phyloP scores from a whole-genome alignment of 2,888 invertebrate genomes.

The Catonia carolina region DNA sequence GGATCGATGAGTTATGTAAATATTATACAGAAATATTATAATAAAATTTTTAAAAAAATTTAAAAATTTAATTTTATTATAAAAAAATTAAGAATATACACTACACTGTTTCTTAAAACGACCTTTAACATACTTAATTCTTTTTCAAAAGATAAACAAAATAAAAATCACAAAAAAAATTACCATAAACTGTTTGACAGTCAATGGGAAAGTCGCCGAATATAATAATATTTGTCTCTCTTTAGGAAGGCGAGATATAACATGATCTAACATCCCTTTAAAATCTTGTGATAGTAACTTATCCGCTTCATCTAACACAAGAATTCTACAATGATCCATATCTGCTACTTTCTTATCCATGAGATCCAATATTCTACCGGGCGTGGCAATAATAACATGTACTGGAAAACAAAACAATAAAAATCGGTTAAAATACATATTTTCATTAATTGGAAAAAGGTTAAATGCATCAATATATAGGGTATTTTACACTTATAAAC shows the following conservation, averaged over 20 bases:
- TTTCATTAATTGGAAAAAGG: too few relatives aligned
- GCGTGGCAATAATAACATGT: conserved; percentile 98
- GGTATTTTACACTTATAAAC: too few relatives aligned
- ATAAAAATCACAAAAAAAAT: too few relatives aligned
- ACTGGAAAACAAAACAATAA: conserved; percentile 57
- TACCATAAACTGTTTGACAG: conserved; percentile 96
- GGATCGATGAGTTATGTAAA: too few relatives aligned
- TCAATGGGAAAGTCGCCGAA: conserved; percentile 98
- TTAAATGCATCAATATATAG: too few relatives aligned
- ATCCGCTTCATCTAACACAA: conserved; percentile 98
- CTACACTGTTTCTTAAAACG: too few relatives aligned
- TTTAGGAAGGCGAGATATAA: conserved; percentile 85
- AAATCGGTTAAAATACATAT: conserved; percentile 4
- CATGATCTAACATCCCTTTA: conserved; percentile 96
- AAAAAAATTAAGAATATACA: too few relatives aligned
- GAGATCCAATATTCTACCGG: conserved; percentile 97
- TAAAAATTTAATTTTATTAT: too few relatives aligned
- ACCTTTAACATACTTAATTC: too few relatives aligned
- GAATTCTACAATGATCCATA: conserved; percentile 92
- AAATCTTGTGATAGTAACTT: conserved; percentile 98
- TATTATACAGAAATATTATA: too few relatives aligned
- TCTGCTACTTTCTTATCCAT: conserved; percentile 92
- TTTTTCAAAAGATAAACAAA: too few relatives aligned
- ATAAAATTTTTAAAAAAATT: too few relatives aligned
- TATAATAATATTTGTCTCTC: conserved; percentile 97